phyloP scores from a whole-genome alignment of 2,888 invertebrate species.

The Drosophila limbata region DNA sequence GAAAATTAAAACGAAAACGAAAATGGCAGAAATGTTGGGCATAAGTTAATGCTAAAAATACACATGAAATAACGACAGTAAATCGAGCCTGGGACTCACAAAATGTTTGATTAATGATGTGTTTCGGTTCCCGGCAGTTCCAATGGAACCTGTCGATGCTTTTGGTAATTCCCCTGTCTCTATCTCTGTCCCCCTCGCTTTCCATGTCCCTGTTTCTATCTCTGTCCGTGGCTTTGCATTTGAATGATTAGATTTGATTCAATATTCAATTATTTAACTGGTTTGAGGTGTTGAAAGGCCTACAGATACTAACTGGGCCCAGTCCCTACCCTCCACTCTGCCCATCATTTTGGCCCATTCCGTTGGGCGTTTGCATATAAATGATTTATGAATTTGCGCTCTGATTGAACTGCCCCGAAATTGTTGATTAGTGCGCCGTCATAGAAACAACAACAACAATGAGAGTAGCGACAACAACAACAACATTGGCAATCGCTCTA shows the following conservation, averaged over 20 bases:
- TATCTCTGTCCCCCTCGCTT: background rate
- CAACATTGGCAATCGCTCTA: conserved; percentile 44
- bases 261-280: conserved; percentile 80
- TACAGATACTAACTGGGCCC: conserved; percentile 39
- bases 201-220: conserved; percentile 8
- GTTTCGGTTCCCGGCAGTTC: conserved; percentile 40
- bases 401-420: conserved; percentile 74
- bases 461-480: conserved; percentile 39
- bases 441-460: conserved; percentile 54
- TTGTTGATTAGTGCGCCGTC: conserved; percentile 76
- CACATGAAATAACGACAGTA: conserved; percentile 55
- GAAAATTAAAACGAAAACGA: conserved; percentile 20
- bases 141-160: conserved; percentile 26
- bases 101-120: conserved; percentile 80
- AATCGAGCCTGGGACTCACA: conserved; percentile 42
- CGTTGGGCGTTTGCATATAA: conserved; percentile 60
- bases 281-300: conserved; percentile 77
- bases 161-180: conserved; percentile 41
- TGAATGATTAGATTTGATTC: conserved; percentile 81
- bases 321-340: background rate
- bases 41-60: conserved; percentile 62
- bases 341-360: conserved; percentile 6
- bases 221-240: conserved; percentile 70
- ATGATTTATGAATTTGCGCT: conserved; percentile 80
- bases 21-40: conserved; percentile 23